Evolutionary conservation across 1,140 invertebrate species (phyloP), one percentile per base, ranked within the genome.

Genomic region (Pararge aegeria): DNA sequence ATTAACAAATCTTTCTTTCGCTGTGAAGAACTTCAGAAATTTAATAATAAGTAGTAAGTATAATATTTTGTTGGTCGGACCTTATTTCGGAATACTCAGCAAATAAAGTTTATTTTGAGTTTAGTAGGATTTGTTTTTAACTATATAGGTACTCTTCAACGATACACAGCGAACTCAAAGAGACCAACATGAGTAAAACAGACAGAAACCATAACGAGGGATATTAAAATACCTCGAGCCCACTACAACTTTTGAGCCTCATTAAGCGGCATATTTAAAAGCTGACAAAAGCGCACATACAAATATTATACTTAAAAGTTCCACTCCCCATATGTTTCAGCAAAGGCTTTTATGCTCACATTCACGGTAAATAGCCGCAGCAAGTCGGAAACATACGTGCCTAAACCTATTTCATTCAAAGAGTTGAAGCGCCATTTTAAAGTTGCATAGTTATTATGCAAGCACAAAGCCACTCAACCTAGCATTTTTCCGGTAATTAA

Each of bases 331-430:
- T 30, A 30, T 52, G 27, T 37, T 49, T 52, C 3, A 20, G 50
- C 21, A 18, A 52, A 52, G 27, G 27, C 50, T 37, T 37, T 38
- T 52, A 38, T 34, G 30, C 27, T 49, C 46, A 46, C 18, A 29
- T 29, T 49, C 27, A 29, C 46, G 27, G 46, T 49, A 49, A 49
- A 49, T 49, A 49, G 46, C 27, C 21, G 21, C 46, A 24, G 46
- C 46, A 18, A 49, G 38, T 40, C 38, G 38, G 27, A 49, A 49
- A 24, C 46, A 49, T 29, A 49, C 46, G 46, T 27, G 46, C 46
- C 46, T 27, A 49, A 49, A 49, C 24, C 46, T 12, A 46, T 46
- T 46, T 49, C 27, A 49, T 49, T 49, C 21, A 49, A 49, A 49
- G 27, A 29, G 21, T 16, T 49, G 21, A 15, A 49, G 20, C 27